Evolutionary conservation across 2,888 invertebrate genomes (phyloP).

Genomic region (Dilophus febrilis): DNA sequence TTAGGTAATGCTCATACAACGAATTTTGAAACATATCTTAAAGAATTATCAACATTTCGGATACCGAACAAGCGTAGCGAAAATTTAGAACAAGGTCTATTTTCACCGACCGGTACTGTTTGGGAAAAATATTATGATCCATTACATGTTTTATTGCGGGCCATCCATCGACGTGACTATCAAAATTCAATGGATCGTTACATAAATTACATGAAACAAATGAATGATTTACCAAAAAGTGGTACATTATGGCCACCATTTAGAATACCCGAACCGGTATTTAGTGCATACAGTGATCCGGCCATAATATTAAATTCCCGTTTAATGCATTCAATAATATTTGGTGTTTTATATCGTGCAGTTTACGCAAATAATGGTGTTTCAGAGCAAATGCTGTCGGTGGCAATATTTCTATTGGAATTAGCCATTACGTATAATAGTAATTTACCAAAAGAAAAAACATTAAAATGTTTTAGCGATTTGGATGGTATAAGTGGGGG

Average conservation of each 20-base stretch:
- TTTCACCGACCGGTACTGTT: conserved; percentile 68
- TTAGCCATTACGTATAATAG: conserved; percentile 46
- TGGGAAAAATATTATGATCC: conserved; percentile 93
- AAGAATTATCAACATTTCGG: conserved; percentile 69
- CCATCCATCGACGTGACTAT: conserved; percentile 83
- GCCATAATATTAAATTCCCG: conserved; percentile 26
- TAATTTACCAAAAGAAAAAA: conserved; percentile 18
- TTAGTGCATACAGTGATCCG: conserved; percentile 50
- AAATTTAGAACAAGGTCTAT: conserved; percentile 79
- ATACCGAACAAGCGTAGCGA: conserved; percentile 54
- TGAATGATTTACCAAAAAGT: conserved; percentile 38
- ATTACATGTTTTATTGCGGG: conserved; percentile 74
- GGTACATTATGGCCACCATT: conserved; percentile 68
- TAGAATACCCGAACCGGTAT: conserved; percentile 47
- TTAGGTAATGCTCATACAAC: conserved; percentile 81
- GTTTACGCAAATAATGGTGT: conserved; percentile 48
- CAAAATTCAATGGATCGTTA: conserved; percentile 90
- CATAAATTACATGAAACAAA: conserved; percentile 52
- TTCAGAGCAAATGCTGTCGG: conserved; percentile 76
- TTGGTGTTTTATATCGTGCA: conserved; percentile 71
- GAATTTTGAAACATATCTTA: conserved; percentile 73
- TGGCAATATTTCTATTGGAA: conserved; percentile 73
- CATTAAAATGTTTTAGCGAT: conserved; percentile 9
- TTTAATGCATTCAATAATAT: conserved; percentile 35
- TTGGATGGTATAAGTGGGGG: not conserved